Evolutionary conservation across 2,113 vertebrate genomes (phyloP).

Genomic region (Calypte anna): DNA sequence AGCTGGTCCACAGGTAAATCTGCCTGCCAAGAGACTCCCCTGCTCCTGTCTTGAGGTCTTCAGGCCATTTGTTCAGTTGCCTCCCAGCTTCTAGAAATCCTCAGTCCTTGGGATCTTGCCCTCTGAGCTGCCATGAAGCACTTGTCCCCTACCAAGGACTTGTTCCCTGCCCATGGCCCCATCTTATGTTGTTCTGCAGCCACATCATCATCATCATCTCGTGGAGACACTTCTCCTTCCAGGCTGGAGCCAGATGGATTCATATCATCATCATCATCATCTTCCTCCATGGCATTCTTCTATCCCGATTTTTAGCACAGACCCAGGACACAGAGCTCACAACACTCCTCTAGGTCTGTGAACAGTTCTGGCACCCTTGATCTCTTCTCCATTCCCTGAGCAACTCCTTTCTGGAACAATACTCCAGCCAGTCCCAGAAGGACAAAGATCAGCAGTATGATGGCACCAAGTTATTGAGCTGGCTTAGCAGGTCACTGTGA

Average conservation of each 20-base stretch:
- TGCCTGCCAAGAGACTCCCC: not conserved
- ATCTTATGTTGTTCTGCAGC: not conserved
- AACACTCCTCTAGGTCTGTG: not conserved
- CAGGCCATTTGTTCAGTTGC: not conserved
- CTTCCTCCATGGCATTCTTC: not conserved
- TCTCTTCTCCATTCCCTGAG: not conserved
- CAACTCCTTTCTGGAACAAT: not conserved
- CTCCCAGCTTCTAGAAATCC: not conserved
- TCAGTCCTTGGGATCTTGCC: not conserved
- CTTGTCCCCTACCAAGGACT: not conserved
- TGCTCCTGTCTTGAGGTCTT: not conserved
- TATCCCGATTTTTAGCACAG: not conserved
- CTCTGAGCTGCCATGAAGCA: not conserved
- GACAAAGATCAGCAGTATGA: not conserved
- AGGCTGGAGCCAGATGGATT: not conserved
- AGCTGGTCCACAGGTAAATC: not conserved
- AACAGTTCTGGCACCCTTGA: not conserved
- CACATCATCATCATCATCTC: not conserved
- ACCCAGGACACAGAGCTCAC: not conserved
- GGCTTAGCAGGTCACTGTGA: not conserved
- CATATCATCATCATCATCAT: not conserved
- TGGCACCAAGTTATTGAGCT: not conserved
- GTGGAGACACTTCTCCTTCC: not conserved
- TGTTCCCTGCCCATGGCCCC: not conserved
- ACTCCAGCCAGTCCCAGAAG: not conserved